phyloP scores from a whole-genome alignment of 2,113 vertebrate genomes.

The Plecturocebus donacophilus region DNA sequence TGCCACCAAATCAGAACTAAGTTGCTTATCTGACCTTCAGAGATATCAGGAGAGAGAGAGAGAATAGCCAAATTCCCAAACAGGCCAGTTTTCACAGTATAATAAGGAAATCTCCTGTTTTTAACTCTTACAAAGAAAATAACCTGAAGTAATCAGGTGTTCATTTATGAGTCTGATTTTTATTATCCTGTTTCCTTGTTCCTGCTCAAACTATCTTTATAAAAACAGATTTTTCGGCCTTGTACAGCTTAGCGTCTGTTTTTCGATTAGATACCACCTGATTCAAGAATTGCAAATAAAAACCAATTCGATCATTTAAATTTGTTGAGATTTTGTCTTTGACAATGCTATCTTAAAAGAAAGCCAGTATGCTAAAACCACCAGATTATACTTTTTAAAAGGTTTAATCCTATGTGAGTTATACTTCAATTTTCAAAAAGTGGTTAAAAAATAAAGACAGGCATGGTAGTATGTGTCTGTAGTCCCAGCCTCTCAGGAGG shows the following conservation, averaged over 20 bases:
- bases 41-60: background rate
- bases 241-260: background rate
- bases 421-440: background rate
- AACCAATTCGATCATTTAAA: background rate
- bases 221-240: background rate
- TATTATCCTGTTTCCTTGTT: background rate
- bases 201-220: background rate
- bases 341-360: background rate
- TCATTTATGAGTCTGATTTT: background rate
- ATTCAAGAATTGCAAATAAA: background rate
- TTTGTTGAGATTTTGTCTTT: background rate
- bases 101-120: background rate
- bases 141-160: background rate
- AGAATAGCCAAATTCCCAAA: background rate
- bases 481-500: background rate
- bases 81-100: background rate
- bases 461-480: background rate
- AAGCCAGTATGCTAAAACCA: background rate
- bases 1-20: background rate
- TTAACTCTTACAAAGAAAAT: background rate
- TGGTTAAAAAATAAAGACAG: background rate
- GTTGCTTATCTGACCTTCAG: background rate
- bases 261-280: background rate
- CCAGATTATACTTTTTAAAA: background rate
- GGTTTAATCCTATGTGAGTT: background rate